phyloP scores from a whole-genome alignment of 2,113 vertebrate species.

The Charina bottae region DNA sequence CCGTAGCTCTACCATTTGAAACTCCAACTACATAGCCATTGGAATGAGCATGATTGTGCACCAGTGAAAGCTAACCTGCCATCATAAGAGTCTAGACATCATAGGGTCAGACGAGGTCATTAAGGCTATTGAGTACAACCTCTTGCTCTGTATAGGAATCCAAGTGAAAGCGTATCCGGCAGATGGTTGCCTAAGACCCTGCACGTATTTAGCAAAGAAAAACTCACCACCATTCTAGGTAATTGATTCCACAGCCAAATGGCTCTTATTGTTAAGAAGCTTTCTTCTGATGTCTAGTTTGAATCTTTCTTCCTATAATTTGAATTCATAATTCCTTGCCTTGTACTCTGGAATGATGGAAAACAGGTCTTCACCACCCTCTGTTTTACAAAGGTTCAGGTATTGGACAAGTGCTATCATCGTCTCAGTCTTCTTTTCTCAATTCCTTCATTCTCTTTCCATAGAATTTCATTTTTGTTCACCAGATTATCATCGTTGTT shows the following conservation, averaged over 20 bases:
- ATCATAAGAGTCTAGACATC: not conserved
- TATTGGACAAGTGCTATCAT: not conserved
- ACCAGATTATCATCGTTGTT: not conserved
- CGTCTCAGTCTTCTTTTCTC: not conserved
- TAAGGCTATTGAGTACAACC: not conserved
- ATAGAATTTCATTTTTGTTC: not conserved
- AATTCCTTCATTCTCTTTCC: not conserved
- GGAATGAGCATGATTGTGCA: not conserved
- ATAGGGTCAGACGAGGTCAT: not conserved
- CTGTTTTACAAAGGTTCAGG: not conserved
- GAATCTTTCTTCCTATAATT: not conserved
- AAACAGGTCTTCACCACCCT: not conserved
- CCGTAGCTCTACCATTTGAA: not conserved
- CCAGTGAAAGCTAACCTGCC: not conserved
- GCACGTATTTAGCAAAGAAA: not conserved
- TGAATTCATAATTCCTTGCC: not conserved
- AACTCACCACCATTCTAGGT: not conserved
- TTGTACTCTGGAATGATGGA: not conserved
- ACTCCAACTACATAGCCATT: not conserved
- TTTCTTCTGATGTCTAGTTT: not conserved
- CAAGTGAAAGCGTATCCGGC: not conserved
- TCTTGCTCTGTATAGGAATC: not conserved
- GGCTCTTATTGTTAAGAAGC: not conserved
- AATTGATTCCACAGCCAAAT: not conserved
- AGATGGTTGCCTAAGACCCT: not conserved